These are phyloP conservation scores for Lepidostoma basale DNA, from an alignment of 1,140 invertebrate species.

Conservation along the genomic window DNA sequence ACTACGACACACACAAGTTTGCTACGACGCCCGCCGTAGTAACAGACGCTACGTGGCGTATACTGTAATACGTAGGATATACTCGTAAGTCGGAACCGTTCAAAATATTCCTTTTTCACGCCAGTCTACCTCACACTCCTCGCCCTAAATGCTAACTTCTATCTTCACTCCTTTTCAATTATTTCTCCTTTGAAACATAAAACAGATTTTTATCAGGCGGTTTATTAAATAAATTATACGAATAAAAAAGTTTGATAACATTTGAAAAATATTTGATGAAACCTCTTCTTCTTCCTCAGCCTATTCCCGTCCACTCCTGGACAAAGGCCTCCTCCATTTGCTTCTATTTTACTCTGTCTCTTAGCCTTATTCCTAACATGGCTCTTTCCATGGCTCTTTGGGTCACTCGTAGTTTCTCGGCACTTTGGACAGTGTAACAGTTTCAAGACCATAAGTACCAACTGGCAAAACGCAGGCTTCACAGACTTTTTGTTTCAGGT, in stretches of 20 bases:
- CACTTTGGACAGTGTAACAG: too few species aligned
- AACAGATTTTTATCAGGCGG: not conserved
- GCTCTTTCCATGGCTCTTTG: not conserved
- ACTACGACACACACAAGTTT: not conserved
- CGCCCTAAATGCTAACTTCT: not conserved
- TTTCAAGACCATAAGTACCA: too few species aligned
- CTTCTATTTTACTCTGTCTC: too few species aligned
- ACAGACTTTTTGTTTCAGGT: too few species aligned
- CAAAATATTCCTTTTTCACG: conserved; percentile 27
- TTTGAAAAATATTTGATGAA: not conserved
- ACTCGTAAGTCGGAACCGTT: not conserved
- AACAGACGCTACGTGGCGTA: not conserved
- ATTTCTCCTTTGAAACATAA: too few species aligned
- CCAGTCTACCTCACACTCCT: not conserved
- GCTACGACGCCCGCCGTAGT: not conserved
- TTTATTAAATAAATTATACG: not conserved
- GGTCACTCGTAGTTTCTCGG: not conserved
- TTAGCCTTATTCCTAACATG: too few species aligned
- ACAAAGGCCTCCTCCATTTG: too few species aligned
- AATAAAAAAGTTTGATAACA: not conserved
- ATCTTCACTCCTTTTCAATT: not conserved
- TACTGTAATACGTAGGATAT: not conserved
- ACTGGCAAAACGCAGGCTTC: too few species aligned
- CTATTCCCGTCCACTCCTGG: too few species aligned
- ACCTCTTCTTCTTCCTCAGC: not conserved